Conservation (phyloP, 2,888 invertebrate species). For the Cataglyphis cursor region DNA sequence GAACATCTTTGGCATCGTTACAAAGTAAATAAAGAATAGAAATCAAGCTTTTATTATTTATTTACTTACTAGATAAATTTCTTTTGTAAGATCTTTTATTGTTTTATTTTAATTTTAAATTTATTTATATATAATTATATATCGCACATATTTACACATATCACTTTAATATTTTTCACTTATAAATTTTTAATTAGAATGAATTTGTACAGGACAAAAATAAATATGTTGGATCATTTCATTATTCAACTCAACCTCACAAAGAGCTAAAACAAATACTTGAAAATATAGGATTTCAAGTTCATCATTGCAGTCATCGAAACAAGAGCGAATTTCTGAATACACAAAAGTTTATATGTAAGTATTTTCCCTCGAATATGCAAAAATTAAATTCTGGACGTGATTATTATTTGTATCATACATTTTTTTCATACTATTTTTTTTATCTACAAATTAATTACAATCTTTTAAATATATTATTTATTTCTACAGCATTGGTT, state of each 20-base stretch:
- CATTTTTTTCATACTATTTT: no score
- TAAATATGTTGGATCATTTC: not conserved
- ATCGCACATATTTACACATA: not conserved
- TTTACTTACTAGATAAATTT: no score
- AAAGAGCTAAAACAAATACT: not conserved
- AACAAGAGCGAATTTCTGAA: not conserved
- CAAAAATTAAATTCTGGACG: not conserved
- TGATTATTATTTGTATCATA: not conserved
- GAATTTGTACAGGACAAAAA: not conserved
- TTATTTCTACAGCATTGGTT: not conserved
- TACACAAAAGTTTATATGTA: not conserved
- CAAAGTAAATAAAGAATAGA: no score
- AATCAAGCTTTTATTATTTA: no score
- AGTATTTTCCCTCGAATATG: not conserved
- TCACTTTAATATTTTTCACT: no score
- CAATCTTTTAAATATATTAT: not conserved
- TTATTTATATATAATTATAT: not conserved
- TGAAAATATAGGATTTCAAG: not conserved
- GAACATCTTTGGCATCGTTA: no score
- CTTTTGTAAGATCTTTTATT: no score
- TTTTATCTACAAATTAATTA: no score
- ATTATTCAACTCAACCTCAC: not conserved
- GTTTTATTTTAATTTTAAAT: no score
- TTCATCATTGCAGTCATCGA: not conserved
- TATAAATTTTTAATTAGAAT: no score